phyloP scores from a whole-genome alignment of 2,888 invertebrate species.

The Carabus problematicus region DNA sequence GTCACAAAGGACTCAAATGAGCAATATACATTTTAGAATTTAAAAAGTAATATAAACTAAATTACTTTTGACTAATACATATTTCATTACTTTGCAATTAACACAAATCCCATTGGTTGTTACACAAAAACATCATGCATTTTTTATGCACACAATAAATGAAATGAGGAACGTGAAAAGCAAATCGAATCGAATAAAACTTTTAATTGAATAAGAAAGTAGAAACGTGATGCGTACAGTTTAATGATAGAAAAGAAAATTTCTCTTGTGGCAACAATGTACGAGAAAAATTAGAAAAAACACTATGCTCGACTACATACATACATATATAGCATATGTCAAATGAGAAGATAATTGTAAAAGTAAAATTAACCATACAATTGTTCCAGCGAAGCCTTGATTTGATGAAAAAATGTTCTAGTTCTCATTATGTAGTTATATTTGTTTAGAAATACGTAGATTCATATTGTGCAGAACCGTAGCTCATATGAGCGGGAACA shows the following conservation, averaged over 20 bases:
- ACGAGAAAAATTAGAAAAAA: conserved; percentile 20
- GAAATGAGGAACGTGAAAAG: conserved; percentile 2
- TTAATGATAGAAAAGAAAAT: conserved; percentile 24
- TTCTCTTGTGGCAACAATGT: conserved; percentile 30
- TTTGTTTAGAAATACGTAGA: no score
- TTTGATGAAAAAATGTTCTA: no score
- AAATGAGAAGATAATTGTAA: background rate
- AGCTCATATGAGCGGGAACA: no score
- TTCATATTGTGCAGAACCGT: no score
- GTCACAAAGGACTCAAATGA: no score
- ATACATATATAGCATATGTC: background rate
- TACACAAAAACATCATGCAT: background rate
- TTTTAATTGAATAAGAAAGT: conserved; percentile 38
- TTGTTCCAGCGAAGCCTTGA: no score
- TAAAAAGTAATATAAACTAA: no score
- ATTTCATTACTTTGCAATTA: no score
- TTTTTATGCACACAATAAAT: conserved; percentile 1
- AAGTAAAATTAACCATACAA: background rate
- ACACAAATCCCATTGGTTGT: background rate
- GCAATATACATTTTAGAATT: no score
- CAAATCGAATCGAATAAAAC: conserved; percentile 11
- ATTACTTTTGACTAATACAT: no score
- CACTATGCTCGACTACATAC: background rate
- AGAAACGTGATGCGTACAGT: conserved; percentile 29
- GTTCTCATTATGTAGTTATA: no score